Percentiles rank a stretch among this genome's conserved stretches.
Evolutionary conservation across 2,888 invertebrate genomes (phyloP).

Genomic region (Macaria liturata): DNA sequence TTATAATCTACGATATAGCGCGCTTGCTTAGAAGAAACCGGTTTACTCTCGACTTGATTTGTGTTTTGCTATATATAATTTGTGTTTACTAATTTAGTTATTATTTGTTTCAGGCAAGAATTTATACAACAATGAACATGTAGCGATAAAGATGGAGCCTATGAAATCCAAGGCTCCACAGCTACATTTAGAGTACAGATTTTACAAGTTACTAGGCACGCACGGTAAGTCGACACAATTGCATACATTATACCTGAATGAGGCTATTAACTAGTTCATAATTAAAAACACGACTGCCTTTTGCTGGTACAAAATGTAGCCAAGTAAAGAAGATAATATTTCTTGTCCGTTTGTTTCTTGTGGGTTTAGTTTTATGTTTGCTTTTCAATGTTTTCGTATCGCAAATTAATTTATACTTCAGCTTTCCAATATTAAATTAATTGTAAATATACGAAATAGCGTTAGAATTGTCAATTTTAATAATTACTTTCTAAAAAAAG

Average conservation of each 20-base stretch:
- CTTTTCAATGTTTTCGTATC: neutral
- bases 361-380: no score
- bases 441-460: no score
- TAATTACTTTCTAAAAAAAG: no score
- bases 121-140: slow-evolving; percentile 99
- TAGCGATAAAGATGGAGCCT: slow-evolving; percentile 99
- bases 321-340: no score
- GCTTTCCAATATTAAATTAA: no score
- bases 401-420: neutral
- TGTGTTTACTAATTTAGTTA: slow-evolving; percentile 5
- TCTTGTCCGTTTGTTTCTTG: no score
- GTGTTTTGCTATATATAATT: slow-evolving; percentile 1
- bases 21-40: no score
- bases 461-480: no score
- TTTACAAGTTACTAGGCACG: slow-evolving; percentile 99
- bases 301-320: no score
- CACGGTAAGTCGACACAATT: slow-evolving; percentile 88
- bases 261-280: no score
- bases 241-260: slow-evolving; percentile 27
- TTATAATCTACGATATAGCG: no score
- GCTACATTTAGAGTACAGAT: slow-evolving; percentile 99
- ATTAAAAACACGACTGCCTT: no score
- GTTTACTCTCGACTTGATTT: slow-evolving; percentile 4
- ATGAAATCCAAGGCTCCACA: slow-evolving; percentile 99
- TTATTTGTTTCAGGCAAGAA: slow-evolving; percentile 95